Conservation (phyloP, 2,113 vertebrate species). For the Camelus bactrianus region DNA sequence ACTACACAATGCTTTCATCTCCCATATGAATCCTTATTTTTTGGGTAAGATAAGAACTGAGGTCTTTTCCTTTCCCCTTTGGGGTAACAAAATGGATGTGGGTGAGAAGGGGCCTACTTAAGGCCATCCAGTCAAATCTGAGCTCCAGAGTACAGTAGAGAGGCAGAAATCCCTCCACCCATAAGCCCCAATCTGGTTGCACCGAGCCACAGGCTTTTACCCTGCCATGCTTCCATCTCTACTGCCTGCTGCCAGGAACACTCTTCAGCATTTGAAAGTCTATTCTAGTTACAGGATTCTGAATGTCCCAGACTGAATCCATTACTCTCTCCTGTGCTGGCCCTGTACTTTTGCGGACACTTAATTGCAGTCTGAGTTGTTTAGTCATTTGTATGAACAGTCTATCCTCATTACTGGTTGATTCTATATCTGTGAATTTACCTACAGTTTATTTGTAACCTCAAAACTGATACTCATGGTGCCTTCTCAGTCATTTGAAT, state of each 20-base stretch:
- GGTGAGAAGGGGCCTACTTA: not conserved
- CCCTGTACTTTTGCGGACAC: not conserved
- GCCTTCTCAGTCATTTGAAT: not conserved
- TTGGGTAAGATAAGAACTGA: too few relatives aligned
- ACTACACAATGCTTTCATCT: too few relatives aligned
- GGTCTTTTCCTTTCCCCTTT: too few relatives aligned
- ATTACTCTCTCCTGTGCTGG: not conserved
- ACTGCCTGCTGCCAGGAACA: not conserved
- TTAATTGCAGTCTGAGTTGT: not conserved
- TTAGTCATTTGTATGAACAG: not conserved
- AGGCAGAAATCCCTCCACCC: not conserved
- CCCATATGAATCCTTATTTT: too few relatives aligned
- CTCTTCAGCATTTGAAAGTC: not conserved
- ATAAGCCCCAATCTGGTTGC: not conserved
- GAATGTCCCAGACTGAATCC: not conserved
- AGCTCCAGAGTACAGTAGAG: too few relatives aligned
- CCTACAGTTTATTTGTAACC: not conserved
- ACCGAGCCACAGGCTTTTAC: not conserved
- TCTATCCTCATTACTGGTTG: not conserved
- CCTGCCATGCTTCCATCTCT: not conserved
- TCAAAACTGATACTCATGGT: not conserved
- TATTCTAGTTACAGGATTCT: not conserved
- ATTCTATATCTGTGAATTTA: not conserved
- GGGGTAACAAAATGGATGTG: too few relatives aligned
- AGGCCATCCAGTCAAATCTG: not conserved